Conservation (phyloP, 2,888 invertebrate genomes). For the Vannuccia rotundouncinata region DNA sequence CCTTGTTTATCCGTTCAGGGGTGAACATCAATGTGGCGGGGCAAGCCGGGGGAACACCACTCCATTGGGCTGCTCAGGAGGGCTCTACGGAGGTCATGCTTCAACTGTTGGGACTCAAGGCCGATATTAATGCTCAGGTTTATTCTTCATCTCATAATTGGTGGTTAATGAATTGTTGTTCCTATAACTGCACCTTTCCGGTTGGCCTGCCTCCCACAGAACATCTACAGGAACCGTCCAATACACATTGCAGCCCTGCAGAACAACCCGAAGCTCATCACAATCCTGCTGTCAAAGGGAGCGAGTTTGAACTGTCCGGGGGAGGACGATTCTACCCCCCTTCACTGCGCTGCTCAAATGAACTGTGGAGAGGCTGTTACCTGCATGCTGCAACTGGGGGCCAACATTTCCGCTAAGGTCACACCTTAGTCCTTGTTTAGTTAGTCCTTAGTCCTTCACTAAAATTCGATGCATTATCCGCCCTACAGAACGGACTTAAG, state of each 20-base stretch:
- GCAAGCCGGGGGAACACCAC: neutral
- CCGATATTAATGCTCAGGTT: neutral
- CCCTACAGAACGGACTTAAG: neutral
- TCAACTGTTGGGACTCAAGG: neutral
- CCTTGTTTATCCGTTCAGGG: neutral
- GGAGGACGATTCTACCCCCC: neutral
- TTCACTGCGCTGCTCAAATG: neutral
- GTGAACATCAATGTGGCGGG: neutral
- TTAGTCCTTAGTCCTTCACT: neutral
- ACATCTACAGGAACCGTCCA: neutral
- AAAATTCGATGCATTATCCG: neutral
- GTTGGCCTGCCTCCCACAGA: neutral
- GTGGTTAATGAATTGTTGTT: neutral
- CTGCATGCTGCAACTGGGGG: neutral
- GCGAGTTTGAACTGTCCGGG: neutral
- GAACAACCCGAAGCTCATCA: neutral
- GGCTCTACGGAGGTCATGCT: neutral
- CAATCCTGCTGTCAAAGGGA: neutral
- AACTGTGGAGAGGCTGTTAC: neutral
- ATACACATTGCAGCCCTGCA: neutral
- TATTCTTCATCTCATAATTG: neutral
- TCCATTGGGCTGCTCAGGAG: slow-evolving; percentile 1
- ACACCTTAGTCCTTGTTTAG: neutral
- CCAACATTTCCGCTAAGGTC: neutral
- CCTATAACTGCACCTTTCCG: neutral